These are phyloP conservation scores for Pachliopta kotzebuea DNA, from an alignment of 2,888 invertebrate genomes.

Conservation along the genomic window DNA sequence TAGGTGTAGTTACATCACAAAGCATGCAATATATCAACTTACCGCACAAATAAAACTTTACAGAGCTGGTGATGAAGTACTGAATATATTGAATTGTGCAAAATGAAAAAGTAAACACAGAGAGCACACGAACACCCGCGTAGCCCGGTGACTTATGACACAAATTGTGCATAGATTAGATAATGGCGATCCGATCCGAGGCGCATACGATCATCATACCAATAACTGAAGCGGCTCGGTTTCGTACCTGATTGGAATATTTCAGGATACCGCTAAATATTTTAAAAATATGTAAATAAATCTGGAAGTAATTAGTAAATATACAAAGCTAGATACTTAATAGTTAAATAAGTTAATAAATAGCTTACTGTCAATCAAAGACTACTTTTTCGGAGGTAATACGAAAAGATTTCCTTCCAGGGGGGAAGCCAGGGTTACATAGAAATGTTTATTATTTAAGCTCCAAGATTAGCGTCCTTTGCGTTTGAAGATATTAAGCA, in stretches of 20 bases:
- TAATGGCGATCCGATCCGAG: constrained; percentile 53
- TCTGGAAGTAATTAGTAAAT: too few relatives aligned
- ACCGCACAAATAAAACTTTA: constrained; percentile 6
- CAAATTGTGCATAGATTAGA: constrained; percentile 60
- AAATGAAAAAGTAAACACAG: constrained; percentile 6
- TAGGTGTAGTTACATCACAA: constrained; percentile 7
- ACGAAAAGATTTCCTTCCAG: too few relatives aligned
- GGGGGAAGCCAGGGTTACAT: too few relatives aligned
- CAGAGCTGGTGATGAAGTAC: neutral
- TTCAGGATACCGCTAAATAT: neutral
- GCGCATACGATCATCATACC: constrained; percentile 43
- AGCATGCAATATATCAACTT: constrained; percentile 6
- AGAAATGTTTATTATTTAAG: too few relatives aligned
- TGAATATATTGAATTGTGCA: neutral
- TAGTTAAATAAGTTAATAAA: too few relatives aligned
- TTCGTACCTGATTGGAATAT: neutral
- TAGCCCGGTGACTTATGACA: constrained; percentile 41
- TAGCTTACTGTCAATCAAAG: too few relatives aligned
- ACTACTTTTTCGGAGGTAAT: too few relatives aligned
- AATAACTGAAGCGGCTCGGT: constrained; percentile 27
- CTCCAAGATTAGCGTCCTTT: too few relatives aligned
- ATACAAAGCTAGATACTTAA: too few relatives aligned
- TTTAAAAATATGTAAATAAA: too few relatives aligned
- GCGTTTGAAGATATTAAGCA: too few relatives aligned
- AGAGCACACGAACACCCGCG: constrained; percentile 2